Evolutionary conservation across 2,113 vertebrate species (phyloP), one percentile per base, ranked within the genome.

Genomic region (Pangasianodon gigas): DNA sequence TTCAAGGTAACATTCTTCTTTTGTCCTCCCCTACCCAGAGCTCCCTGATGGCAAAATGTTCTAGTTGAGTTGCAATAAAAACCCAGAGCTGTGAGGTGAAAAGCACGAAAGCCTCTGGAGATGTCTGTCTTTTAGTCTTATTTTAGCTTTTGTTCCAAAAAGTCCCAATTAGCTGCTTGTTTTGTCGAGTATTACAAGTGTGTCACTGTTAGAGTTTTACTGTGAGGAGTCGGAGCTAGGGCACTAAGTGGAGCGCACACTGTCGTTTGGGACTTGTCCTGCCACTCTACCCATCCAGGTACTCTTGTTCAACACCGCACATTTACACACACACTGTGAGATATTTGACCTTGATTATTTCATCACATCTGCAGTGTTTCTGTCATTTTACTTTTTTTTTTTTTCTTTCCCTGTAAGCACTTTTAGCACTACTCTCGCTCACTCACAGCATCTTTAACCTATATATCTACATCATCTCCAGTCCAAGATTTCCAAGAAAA

Each of bases 271-370:
- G 85, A 83, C 24, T 60, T 8, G 7, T 77, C 44, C n/a, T 52
- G 2, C 56, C 81, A 48, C 54, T 85, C 8, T 26, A 74, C 48
- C 13, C 8, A 6, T 67, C 11, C 74, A 29, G 7, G 14, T 90
- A 44, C 52, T 74, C 67, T 74, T 48, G 62, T 56, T 74, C 26
- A 41, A 11, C n/a, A 51, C 2, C 37, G 24, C 41, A 10, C 74
- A 71, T 21, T 7, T 4, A 1, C 79, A 58, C 84, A 58, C 84
- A 85, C 67, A 69, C 74, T 54, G 37, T 4, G 13, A 82, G 75
- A 67, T 51, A 26, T n/a, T 79, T 90, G 77, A 86, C 84, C 88
- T 79, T 84, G 75, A 87, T 91, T 86, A 69, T 88, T 77, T 86
- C 52, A 85, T 81, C 82, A 88, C 86, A 86, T 71, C 87, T 82